Evolutionary conservation across 2,888 invertebrate species (phyloP), one percentile per base, ranked within the genome.

Genomic region (Panzeria rudis): DNA sequence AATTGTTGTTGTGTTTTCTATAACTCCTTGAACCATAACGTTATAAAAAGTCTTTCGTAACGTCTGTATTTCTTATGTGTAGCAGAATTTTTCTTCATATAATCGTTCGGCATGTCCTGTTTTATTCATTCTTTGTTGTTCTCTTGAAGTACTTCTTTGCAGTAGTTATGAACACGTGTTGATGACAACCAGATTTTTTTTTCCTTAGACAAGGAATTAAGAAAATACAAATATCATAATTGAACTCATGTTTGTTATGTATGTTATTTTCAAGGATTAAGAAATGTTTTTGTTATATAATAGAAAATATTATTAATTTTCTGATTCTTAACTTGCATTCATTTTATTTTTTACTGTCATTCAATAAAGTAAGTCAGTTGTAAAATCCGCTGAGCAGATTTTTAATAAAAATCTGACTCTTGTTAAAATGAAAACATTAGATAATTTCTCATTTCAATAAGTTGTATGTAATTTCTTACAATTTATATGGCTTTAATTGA

Each of bases 131-230:
- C 44, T 72, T 62, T 64, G 62, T 71, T 71, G 56, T 41, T 69
- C 17, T 71, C 50, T 66, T 82, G 15, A 82, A 79, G 35, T 25
- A 79, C 25, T 82, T 75, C 71, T 75, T 78, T 75, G 64, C 78
- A n/a, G 59, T 52, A 41, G 69, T 61, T 62, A 71, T 25, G 82
- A 85, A 82, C 82, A 85, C 85, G 82, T 85, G 85, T 85, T 85
- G 82, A 71, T 82, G 75, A 78, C 82, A 85, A 61, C 69, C 66
- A 76, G 69, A 82, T 62, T 72, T 61, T 54, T 47, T 41, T 59
- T 71, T 76, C 5, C 29, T 80, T 71, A 75, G 41, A 59, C 54
- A 50, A 73, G 25, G 69, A 73, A 52, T 32, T 52, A 75, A 35
- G n/a, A 35, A 47, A 77, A 23, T 17, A 47, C 8, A 35, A 66